These are phyloP conservation scores for Diplazon laetatorius DNA, from an alignment of 2,888 invertebrate genomes.

Conservation along the genomic window DNA sequence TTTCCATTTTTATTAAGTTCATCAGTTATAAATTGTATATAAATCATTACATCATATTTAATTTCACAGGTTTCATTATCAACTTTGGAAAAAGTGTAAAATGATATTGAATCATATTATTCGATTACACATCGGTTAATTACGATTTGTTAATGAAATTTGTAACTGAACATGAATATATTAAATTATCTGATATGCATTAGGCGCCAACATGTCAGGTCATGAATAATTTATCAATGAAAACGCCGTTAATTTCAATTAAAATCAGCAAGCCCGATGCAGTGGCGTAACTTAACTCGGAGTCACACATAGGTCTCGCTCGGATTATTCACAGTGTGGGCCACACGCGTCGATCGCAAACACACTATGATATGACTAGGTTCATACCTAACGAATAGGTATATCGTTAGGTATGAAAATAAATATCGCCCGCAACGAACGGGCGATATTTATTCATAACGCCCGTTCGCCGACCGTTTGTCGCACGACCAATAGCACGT, in stretches of 20 bases:
- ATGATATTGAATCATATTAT: no score
- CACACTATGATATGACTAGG: conserved; percentile 29
- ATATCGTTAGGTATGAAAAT: no score
- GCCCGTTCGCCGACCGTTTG: conserved; percentile 22
- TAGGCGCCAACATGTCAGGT: not conserved
- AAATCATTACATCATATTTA: no score
- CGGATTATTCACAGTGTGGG: conserved; percentile 19
- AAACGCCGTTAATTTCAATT: conserved; percentile 9
- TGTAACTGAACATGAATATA: no score
- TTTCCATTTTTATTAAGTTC: no score
- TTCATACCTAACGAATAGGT: no score
- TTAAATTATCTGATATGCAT: not conserved
- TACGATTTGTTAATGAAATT: not conserved
- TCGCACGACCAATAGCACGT: conserved; percentile 39
- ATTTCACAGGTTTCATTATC: no score
- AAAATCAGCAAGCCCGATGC: not conserved
- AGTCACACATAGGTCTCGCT: not conserved
- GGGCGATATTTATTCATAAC: conserved; percentile 49
- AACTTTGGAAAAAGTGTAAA: no score
- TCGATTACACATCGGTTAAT: not conserved
- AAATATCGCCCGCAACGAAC: conserved; percentile 5
- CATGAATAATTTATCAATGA: not conserved
- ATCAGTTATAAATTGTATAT: no score
- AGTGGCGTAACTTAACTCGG: not conserved
- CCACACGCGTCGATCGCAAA: conserved; percentile 39